Base-by-base conservation (phyloP, 2,797 vertebrate species). In the Sciurus vulgaris region DNA sequence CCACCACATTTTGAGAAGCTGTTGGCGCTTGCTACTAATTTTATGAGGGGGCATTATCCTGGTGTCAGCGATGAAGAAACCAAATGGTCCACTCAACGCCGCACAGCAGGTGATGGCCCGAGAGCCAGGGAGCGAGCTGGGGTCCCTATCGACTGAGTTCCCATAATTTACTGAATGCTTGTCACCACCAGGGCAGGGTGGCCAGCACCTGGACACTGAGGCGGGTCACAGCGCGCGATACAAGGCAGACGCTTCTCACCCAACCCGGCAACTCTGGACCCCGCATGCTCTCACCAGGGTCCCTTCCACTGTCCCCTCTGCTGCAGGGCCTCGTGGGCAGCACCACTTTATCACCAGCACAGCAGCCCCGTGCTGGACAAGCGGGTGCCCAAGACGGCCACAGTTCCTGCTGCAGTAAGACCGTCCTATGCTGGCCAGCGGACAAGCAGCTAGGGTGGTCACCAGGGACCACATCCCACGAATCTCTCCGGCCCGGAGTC, bases 161-260 rank as follows among this genome's bases (percentile, higher is more conserved):
- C 73, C 61, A 1, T 1, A 18, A 59, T 24, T 65, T 28, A 51
- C 28, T 28, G 38, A 51, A 35, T 7, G 8, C 41, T 18, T 1
- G 38, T 51, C 83, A 13, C 0, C 1, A 4, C 3, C n/a, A 35
- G 41, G 49, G 86, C 28, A 47, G 35, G 3, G n/a, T 54, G 74
- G 67, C 30, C 30, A n/a, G 20, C 15, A 9, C 44, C 44, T 7
- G 44, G 44, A 47, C 44, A 47, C 44, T 47, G 44, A 47, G 44
- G 44, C 7, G 44, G 44, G 44, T 9, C 44, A 38, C 38, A 38
- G 38, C 38, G 5, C 38, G 38, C 38, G 7, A 11, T 0, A 7
- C 4, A 7, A 20, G 51, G 26, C 54, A 8, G 7, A 4, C 41
- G 47, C 28, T 11, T 1, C 54, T 67, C n/a, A 1, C 0, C 0